Conservation (phyloP, 2,113 vertebrate genomes). For the Microcebus tavaratra region DNA sequence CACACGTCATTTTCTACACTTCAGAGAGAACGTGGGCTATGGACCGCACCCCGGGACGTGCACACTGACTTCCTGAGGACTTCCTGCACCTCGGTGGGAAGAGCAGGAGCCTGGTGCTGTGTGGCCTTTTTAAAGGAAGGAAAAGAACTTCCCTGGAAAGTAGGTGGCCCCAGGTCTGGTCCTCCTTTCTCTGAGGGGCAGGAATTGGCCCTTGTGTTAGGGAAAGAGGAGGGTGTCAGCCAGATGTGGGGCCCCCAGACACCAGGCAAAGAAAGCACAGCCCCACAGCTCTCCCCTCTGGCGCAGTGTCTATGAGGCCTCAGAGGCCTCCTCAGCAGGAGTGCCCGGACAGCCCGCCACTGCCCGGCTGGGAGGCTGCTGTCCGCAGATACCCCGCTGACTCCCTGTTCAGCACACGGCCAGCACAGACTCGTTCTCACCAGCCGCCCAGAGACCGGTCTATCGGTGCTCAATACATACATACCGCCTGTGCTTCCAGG, state of each 20-base stretch:
- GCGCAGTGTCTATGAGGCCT: not conserved
- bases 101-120: not conserved
- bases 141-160: not conserved
- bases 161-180: too few relatives aligned
- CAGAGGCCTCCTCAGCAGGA: not conserved
- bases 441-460: not conserved
- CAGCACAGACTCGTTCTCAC: too few relatives aligned
- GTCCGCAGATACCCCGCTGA: not conserved
- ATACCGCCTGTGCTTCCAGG: not conserved
- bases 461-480: not conserved
- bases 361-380: too few relatives aligned
- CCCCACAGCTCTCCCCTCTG: fast-evolving
- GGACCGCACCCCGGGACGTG: too few relatives aligned
- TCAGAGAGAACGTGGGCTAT: not conserved
- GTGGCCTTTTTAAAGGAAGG: not conserved
- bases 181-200: not conserved
- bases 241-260: not conserved
- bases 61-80: not conserved
- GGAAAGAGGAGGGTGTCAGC: not conserved
- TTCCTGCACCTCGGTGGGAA: not conserved
- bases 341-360: too few relatives aligned
- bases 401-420: not conserved
- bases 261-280: not conserved
- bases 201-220: not conserved
- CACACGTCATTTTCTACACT: not conserved